Base-by-base conservation (phyloP, 2,888 invertebrate species). In the Ichneumon xanthorius region DNA sequence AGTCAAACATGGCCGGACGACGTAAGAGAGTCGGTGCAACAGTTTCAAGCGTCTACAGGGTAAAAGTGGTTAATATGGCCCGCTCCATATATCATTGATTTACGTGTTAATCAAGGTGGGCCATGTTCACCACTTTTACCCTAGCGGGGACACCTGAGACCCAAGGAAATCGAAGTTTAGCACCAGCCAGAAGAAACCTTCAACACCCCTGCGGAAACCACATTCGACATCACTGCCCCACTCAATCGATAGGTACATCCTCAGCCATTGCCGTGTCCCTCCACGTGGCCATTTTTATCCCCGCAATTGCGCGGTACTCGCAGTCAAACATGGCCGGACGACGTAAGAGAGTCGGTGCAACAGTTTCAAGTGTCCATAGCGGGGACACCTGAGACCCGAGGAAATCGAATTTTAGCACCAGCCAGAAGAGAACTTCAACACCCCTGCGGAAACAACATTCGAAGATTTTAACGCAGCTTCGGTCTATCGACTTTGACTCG, bases 401-500 rank as follows among this genome's bases (percentile, higher is more conserved):
- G 53, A 67, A 67, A 77, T 48, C 50, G 33, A 53, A 76, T 16
- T 40, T 55, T 40, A 22, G 9, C n/a, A 11, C n/a, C 50, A 6
- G 26, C 19, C 0, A 19, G 68, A 78, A 40, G 37, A 65, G 37
- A 72, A 63, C 26, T 16, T 26, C 1, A 72, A 65, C 26, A n/a
- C 40, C 55, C 67, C n/a, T 16, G n/a, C 61, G 45, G 30, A 68
- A 50, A 70, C 16, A 9, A 50, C 22, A 61, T 19, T 63, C 33
- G 58, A 50, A 58, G 48, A 70, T 83, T 79, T 61, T 70, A 68
- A 53, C 63, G 30, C 58, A 75, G 58, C 37, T 37, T 30, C 63
- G 55, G 53, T 53, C 26, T 26, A 73, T 73, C 58, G 19, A 48
- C 63, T n/a, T n/a, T n/a, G n/a, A n/a, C n/a, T n/a, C n/a, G n/a